These are phyloP conservation scores for Chitala chitala DNA, from an alignment of 2,113 vertebrate genomes.

Conservation along the genomic window DNA sequence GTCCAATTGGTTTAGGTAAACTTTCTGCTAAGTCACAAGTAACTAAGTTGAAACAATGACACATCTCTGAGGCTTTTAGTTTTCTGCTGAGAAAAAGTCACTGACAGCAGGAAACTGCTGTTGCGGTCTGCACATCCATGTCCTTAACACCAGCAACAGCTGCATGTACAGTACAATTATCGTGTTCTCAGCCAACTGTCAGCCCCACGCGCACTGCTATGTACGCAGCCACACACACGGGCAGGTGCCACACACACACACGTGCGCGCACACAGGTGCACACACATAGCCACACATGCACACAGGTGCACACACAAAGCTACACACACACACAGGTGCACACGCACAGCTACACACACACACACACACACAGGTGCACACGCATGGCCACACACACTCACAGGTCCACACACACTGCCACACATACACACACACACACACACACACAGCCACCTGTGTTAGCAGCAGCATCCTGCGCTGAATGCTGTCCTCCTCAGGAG, in stretches of 20 bases:
- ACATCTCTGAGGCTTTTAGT: too few species aligned
- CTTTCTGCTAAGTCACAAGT: too few species aligned
- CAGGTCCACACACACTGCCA: not conserved
- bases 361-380: not conserved
- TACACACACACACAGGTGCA: too few species aligned
- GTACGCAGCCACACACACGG: too few species aligned
- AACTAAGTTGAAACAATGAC: too few species aligned
- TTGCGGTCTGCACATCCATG: too few species aligned
- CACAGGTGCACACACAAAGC: not conserved
- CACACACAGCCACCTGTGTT: not conserved
- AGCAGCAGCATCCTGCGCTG: slow-evolving; percentile 37
- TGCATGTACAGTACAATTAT: too few species aligned
- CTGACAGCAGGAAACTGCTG: too few species aligned
- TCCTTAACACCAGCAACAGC: not conserved
- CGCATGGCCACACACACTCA: not conserved
- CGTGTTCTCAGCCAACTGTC: not conserved
- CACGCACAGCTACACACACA: not conserved
- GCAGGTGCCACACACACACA: not conserved
- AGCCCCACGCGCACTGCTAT: too few species aligned
- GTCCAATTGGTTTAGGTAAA: too few species aligned
- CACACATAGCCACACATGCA: not conserved
- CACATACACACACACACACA: slow-evolving; percentile 29
- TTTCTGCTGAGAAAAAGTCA: too few species aligned
- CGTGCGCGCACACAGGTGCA: not conserved
- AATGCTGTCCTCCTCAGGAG: slow-evolving; percentile 35